Base-by-base conservation (phyloP, 2,113 vertebrate genomes). In the Neodontobutis hainanensis region DNA sequence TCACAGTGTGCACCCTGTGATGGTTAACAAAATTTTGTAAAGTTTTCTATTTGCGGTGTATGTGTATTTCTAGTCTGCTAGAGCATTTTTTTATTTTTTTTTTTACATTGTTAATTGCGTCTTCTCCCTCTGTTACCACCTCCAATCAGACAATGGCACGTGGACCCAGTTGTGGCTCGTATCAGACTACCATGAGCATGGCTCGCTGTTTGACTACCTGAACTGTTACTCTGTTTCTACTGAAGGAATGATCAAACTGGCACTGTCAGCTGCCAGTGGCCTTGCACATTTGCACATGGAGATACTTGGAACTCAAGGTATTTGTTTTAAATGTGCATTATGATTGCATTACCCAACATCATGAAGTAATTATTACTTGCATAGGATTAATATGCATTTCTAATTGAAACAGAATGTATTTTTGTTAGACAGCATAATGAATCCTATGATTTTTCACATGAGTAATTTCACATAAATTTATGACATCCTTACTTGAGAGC, bases 131-230 rank as follows among this genome's bases (percentile, higher is more conserved):
- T 49, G 66, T 8, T 61, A 2, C 61, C n/a, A 79, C 5, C 43
- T 34, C 45, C 2, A 6, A 44, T 19, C 88, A 98, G 97, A 99
- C 85, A 99, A 99, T 0, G 97, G 97, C 36, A 99, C 96, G 0
- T 99, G 97, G 97, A 99, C 96, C 0, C 96, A 99, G 85, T 83
- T 99, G 69, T 99, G 96, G 97, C 85, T 99, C 0, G 97, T 99
- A 45, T 99, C 97, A 0, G 97, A 99, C 77, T 98, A 98, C 82
- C 97, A 99, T 0, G 96, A 99, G 86, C 93, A 97, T 0, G 97
- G 97, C 0, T 99, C 97, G 15, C 92, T 99, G 70, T 99, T 98
- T 8, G 96, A 99, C 79, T 99, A 97, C 82, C 92, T 98, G 44
- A 98, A 98, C 51, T 94, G 94, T 5, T 98, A 96, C 88, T 95